These are phyloP conservation scores for Rhopalosiphum maidis DNA, from an alignment of 1,140 invertebrate genomes.

Conservation along the genomic window DNA sequence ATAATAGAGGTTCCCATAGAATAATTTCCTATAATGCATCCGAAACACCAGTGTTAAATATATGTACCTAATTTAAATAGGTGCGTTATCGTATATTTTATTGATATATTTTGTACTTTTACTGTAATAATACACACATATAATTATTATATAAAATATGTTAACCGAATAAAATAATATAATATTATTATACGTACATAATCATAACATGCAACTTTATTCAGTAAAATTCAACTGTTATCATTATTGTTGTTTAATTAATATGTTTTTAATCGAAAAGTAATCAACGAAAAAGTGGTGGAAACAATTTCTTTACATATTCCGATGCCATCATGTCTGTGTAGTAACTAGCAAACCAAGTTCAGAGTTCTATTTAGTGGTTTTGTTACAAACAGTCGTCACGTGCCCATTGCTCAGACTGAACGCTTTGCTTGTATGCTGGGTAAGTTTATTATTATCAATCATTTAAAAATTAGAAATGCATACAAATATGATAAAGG, in stretches of 20 bases:
- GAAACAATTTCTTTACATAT: slow-evolving; percentile 15
- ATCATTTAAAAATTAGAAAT: not conserved
- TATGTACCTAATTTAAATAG: not conserved
- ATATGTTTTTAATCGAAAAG: not conserved
- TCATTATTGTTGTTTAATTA: slow-evolving; percentile 12
- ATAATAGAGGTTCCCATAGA: not conserved
- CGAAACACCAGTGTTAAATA: not conserved
- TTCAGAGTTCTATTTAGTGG: slow-evolving; percentile 13
- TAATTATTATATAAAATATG: not conserved
- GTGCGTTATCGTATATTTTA: not conserved
- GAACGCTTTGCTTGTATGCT: not conserved
- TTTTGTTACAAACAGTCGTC: slow-evolving; percentile 14
- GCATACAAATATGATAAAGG: not conserved
- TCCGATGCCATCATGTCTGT: not conserved
- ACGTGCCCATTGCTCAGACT: not conserved
- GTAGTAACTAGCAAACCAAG: slow-evolving; percentile 8
- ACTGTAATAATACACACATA: not conserved
- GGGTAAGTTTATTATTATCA: not conserved
- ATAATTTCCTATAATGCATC: not conserved
- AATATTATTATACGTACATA: not conserved
- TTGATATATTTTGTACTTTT: not conserved
- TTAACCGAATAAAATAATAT: not conserved
- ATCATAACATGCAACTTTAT: not conserved
- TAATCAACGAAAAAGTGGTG: slow-evolving; percentile 37
- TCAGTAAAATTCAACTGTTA: slow-evolving; percentile 4